A percentile compares a stretch with the other conserved stretches of the same genome.
Conservation (phyloP, 2,113 vertebrate genomes). For the Rhea americana region DNA sequence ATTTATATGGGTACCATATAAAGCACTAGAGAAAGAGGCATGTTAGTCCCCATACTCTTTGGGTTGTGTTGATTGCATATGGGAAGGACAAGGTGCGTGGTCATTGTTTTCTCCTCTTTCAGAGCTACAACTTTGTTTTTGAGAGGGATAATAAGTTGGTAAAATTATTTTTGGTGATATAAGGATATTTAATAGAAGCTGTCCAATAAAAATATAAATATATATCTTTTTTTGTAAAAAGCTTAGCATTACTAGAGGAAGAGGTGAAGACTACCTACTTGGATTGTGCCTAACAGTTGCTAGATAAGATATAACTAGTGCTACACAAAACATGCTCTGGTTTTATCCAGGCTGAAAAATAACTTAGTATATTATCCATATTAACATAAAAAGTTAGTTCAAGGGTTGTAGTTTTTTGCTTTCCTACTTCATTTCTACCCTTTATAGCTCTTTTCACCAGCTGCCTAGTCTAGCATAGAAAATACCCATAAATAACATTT, state of each 20-base stretch:
- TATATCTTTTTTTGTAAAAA: background rate
- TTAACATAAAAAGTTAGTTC: background rate
- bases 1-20: background rate
- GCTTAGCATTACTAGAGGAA: background rate
- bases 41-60: no score
- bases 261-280: background rate
- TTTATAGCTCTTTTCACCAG: background rate
- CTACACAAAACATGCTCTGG: background rate
- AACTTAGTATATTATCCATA: background rate
- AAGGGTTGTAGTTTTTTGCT: background rate
- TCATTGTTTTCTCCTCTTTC: background rate
- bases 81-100: no score
- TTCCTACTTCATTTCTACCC: background rate
- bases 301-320: no score
- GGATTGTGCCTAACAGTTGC: background rate
- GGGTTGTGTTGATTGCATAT: background rate
- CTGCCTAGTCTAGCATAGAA: background rate
- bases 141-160: background rate
- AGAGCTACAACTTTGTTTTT: background rate
- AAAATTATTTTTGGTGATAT: background rate
- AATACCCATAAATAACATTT: background rate
- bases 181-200: background rate
- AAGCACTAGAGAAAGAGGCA: background rate
- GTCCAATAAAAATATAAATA: background rate
- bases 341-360: background rate